phyloP scores from a whole-genome alignment of 2,113 vertebrate species.

The Nothoprocta pentlandii region DNA sequence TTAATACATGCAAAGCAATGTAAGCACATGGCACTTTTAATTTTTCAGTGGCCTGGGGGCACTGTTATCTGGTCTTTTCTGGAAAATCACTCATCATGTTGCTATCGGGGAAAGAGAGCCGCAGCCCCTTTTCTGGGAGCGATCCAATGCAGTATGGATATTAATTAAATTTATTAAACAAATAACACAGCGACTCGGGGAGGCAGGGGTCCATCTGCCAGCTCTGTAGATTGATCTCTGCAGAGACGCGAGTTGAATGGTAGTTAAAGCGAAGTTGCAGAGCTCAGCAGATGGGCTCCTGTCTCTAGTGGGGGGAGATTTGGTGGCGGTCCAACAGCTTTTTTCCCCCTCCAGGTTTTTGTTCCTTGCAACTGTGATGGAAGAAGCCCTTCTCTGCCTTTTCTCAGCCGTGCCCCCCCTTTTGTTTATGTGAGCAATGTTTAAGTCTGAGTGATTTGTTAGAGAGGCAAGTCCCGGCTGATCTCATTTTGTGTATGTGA shows the following conservation, averaged over 20 bases:
- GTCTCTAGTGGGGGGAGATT: slow-evolving; percentile 86
- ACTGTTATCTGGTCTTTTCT: slow-evolving; percentile 81
- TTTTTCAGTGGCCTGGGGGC: slow-evolving; percentile 76
- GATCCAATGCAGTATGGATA: slow-evolving; percentile 85
- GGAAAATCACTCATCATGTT: slow-evolving; percentile 81
- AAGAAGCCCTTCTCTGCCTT: slow-evolving; percentile 83
- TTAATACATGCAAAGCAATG: slow-evolving; percentile 74
- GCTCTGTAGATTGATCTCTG: slow-evolving; percentile 83
- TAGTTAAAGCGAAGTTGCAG: slow-evolving; percentile 84
- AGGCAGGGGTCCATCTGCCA: slow-evolving; percentile 89
- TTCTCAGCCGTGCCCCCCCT: slow-evolving; percentile 78
- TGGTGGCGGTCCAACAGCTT: slow-evolving; percentile 87
- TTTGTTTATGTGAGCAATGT: slow-evolving; percentile 86
- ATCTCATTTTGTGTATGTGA: slow-evolving; percentile 81
- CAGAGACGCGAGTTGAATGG: slow-evolving; percentile 84
- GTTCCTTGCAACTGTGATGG: slow-evolving; percentile 82
- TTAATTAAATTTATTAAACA: slow-evolving; percentile 95
- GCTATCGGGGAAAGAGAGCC: slow-evolving; percentile 73
- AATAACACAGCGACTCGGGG: slow-evolving; percentile 85
- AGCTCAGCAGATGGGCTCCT: slow-evolving; percentile 89
- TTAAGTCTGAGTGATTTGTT: slow-evolving; percentile 86
- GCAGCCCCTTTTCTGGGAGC: slow-evolving; percentile 81
- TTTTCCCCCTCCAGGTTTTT: slow-evolving; percentile 86
- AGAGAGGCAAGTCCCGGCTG: slow-evolving; percentile 81
- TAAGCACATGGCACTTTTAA: slow-evolving; percentile 78